Evolutionary conservation across 2,888 invertebrate species (phyloP).

Genomic region (Rhingia rostrata): DNA sequence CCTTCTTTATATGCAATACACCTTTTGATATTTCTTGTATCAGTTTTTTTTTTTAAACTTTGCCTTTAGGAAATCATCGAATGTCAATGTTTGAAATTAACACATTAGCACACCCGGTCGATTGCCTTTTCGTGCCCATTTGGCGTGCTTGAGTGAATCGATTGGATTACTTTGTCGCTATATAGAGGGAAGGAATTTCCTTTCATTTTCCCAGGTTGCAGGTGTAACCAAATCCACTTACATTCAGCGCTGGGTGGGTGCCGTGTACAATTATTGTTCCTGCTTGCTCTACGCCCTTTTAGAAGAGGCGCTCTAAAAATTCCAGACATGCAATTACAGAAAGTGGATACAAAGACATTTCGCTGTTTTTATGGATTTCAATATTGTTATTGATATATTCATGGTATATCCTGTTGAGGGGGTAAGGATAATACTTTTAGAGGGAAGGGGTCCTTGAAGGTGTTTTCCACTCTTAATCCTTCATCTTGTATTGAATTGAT

Average conservation of each 20-base stretch:
- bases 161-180: slow-evolving; percentile 4
- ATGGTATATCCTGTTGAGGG: slow-evolving; percentile 15
- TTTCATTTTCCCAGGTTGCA: slow-evolving; percentile 18
- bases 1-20: slow-evolving; percentile 39
- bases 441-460: too few relatives aligned
- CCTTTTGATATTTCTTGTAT: slow-evolving; percentile 24
- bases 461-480: too few relatives aligned
- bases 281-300: slow-evolving; percentile 1
- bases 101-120: slow-evolving; percentile 47
- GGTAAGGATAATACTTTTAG: neutral
- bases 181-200: neutral
- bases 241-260: slow-evolving; percentile 72
- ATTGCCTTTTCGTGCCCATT: slow-evolving; percentile 46
- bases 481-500: too few relatives aligned
- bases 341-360: slow-evolving; percentile 4
- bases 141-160: slow-evolving; percentile 19
- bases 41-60: neutral
- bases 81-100: slow-evolving; percentile 62
- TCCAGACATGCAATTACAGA: neutral
- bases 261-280: slow-evolving; percentile 62
- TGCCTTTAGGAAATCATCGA: slow-evolving; percentile 62
- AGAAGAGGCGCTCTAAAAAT: neutral
- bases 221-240: slow-evolving; percentile 70
- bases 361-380: slow-evolving; percentile 31
- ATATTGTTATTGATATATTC: slow-evolving; percentile 32